Evolutionary conservation across 2,797 vertebrate genomes (phyloP).

Genomic region (Microchirus variegatus): DNA sequence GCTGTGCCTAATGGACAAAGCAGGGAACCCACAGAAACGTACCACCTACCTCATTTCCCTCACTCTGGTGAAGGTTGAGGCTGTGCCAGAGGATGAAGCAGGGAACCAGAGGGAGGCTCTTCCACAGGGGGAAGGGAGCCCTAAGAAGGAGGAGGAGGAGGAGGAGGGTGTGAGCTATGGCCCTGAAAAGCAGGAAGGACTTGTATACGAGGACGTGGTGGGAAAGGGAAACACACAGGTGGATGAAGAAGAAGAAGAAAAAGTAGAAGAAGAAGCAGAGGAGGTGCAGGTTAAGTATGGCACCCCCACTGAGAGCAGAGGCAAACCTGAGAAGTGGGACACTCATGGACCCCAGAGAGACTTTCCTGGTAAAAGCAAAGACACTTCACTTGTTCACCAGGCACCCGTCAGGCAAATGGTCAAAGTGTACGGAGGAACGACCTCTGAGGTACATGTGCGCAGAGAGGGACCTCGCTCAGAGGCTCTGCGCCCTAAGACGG

Average conservation of each 20-base stretch:
- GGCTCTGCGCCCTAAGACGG: slow-evolving; percentile 69
- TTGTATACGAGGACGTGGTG: slow-evolving; percentile 29
- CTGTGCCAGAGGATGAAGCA: slow-evolving; percentile 81
- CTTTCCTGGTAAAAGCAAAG: slow-evolving; percentile 54
- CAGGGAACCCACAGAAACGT: slow-evolving; percentile 88
- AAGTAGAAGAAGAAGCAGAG: slow-evolving; percentile 59
- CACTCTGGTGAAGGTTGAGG: slow-evolving; percentile 95
- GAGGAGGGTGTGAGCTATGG: slow-evolving; percentile 29
- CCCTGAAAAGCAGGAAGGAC: slow-evolving; percentile 50
- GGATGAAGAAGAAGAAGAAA: slow-evolving; percentile 54
- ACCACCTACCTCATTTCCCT: slow-evolving; percentile 98
- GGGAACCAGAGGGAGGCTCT: slow-evolving; percentile 64
- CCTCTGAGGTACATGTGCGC: slow-evolving; percentile 61
- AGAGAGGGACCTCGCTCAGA: slow-evolving; percentile 74
- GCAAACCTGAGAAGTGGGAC: slow-evolving; percentile 57
- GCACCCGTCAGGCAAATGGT: slow-evolving; percentile 64
- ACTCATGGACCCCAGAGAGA: slow-evolving; percentile 57
- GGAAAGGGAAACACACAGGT: slow-evolving; percentile 37
- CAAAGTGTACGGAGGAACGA: slow-evolving; percentile 63
- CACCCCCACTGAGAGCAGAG: slow-evolving; percentile 50
- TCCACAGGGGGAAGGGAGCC: slow-evolving; percentile 71
- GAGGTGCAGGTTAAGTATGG: slow-evolving; percentile 58
- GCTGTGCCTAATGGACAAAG: slow-evolving; percentile 88
- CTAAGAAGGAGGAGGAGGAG: slow-evolving; percentile 59
- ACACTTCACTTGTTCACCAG: slow-evolving; percentile 50